These are phyloP conservation scores for Drosophila peninsularis DNA, from an alignment of 2,888 invertebrate species.

Conservation along the genomic window DNA sequence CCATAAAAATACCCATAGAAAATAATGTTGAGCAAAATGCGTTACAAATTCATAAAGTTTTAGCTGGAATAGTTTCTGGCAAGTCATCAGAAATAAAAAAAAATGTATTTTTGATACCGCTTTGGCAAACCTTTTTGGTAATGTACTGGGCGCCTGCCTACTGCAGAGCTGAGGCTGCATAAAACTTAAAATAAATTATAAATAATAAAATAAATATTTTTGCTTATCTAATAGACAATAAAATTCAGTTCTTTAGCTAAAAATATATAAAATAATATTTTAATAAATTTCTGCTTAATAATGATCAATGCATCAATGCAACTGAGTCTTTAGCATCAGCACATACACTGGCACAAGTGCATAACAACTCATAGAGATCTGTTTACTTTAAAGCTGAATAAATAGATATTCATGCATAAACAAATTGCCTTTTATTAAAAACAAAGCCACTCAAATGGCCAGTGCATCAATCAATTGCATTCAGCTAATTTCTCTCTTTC, in stretches of 20 bases:
- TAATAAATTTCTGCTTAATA: too few relatives aligned
- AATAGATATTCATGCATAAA: neutral
- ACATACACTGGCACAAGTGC: too few relatives aligned
- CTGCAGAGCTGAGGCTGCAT: too few relatives aligned
- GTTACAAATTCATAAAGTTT: slow-evolving; percentile 16
- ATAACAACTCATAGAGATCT: too few relatives aligned
- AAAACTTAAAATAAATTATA: neutral
- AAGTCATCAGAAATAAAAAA: neutral
- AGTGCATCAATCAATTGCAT: neutral
- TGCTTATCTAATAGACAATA: neutral
- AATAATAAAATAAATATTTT: neutral
- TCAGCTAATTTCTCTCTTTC: neutral
- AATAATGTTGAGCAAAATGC: slow-evolving; percentile 28
- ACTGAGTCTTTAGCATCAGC: too few relatives aligned
- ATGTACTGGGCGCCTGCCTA: neutral
- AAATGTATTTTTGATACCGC: neutral
- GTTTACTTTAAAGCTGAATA: neutral
- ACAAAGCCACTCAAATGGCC: too few relatives aligned
- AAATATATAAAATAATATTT: too few relatives aligned
- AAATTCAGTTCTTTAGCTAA: too few relatives aligned
- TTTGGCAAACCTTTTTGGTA: neutral
- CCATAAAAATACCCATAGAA: slow-evolving; percentile 28
- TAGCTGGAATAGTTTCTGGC: slow-evolving; percentile 1
- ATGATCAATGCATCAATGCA: too few relatives aligned
- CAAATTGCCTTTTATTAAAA: too few relatives aligned